A percentile compares a stretch with the other conserved stretches of the same genome.
These are phyloP conservation scores for Callionymus lyra DNA, from an alignment of 2,113 vertebrate species.

Conservation along the genomic window DNA sequence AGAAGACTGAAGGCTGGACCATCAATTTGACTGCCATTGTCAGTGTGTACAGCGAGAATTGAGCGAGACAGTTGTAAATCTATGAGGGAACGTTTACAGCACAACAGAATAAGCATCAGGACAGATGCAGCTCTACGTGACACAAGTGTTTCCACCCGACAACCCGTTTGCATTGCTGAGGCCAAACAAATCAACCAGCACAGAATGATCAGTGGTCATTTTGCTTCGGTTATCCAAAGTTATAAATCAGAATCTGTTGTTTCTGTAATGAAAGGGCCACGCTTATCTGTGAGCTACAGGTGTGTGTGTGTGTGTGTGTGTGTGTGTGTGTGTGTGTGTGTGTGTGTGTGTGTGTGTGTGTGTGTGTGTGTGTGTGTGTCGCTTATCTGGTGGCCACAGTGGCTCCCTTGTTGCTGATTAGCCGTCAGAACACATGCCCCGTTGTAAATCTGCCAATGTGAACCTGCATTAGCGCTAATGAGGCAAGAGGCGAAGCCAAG, in stretches of 20 bases:
- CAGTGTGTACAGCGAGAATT: constrained; percentile 55
- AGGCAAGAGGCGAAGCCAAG: constrained; percentile 27
- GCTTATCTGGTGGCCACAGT: constrained; percentile 46
- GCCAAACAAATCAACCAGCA: constrained; percentile 42
- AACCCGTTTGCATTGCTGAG: constrained; percentile 48
- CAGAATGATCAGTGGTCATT: constrained; percentile 45
- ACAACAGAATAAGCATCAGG: constrained; percentile 23
- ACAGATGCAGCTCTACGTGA: constrained; percentile 40
- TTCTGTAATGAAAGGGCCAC: constrained; percentile 40
- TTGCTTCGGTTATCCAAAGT: constrained; percentile 59
- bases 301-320: no score
- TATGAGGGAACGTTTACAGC: constrained; percentile 33
- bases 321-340: no score
- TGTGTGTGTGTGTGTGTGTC: constrained; percentile 26
- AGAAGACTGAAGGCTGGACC: constrained; percentile 50
- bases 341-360: no score
- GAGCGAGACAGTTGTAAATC: constrained; percentile 66
- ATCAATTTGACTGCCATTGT: constrained; percentile 70
- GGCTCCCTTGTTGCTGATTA: constrained; percentile 48
- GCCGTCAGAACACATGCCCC: constrained; percentile 35
- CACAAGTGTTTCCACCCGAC: constrained; percentile 36
- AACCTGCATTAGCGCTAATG: constrained; percentile 45
- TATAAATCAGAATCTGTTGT: constrained; percentile 68
- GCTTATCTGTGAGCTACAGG: constrained; percentile 58
- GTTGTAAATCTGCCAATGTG: constrained; percentile 48